Evolutionary conservation across 2,113 vertebrate species (phyloP).

Genomic region (Lepidothrix coronata): DNA sequence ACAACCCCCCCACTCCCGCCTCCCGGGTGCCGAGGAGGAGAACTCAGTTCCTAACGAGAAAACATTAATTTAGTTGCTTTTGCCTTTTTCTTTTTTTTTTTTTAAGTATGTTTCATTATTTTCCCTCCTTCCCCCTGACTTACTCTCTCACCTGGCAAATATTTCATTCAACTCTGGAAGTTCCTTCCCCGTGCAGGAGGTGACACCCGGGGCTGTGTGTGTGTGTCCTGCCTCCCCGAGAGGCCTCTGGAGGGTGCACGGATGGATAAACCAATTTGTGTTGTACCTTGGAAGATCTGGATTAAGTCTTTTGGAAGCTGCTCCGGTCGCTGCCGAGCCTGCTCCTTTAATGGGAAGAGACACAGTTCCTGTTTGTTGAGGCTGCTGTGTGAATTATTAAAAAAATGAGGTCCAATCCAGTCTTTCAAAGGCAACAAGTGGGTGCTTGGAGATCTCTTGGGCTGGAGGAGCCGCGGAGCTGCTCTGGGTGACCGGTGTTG

Average conservation of each 20-base stretch:
- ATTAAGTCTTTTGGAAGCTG: conserved; percentile 4
- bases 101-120: background rate
- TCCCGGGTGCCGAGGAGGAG: background rate
- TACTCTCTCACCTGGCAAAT: background rate
- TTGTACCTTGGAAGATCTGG: background rate
- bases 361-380: background rate
- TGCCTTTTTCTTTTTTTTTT: background rate
- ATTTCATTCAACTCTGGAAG: background rate
- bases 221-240: background rate
- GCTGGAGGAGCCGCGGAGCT: background rate
- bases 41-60: background rate
- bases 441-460: background rate
- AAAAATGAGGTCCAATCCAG: background rate
- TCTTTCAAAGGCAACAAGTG: conserved; percentile 28
- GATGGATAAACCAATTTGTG: background rate
- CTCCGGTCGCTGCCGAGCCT: background rate
- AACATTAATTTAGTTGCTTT: background rate
- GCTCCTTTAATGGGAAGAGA: background rate
- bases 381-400: conserved; percentile 32
- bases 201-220: background rate
- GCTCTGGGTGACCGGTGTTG: background rate
- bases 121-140: background rate
- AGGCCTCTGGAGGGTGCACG: background rate
- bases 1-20: background rate
- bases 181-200: background rate